Conservation (phyloP, 2,888 invertebrate species). For the Podabrus alpinus region DNA sequence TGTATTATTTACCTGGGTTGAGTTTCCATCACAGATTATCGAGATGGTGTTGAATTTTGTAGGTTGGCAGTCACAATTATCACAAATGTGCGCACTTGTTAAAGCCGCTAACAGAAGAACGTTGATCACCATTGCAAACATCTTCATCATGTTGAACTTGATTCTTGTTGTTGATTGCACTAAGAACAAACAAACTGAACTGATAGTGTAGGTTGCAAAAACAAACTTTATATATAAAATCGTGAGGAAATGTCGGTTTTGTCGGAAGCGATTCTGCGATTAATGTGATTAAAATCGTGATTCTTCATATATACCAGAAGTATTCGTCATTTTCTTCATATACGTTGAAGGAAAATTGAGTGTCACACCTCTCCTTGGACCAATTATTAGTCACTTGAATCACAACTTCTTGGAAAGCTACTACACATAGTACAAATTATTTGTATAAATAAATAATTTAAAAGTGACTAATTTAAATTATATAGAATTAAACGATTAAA, state of each 20-base stretch:
- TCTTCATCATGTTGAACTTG: background rate
- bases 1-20: constrained; percentile 7
- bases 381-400: background rate
- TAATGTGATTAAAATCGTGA: background rate
- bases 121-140: background rate
- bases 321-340: background rate
- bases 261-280: constrained; percentile 19
- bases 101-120: constrained; percentile 3
- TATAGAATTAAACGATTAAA: background rate
- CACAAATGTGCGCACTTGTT: constrained; percentile 14
- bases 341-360: background rate
- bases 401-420: background rate
- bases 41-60: constrained; percentile 7
- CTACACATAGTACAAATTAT: background rate
- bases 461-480: background rate
- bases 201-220: background rate
- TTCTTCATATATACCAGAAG: background rate
- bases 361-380: background rate
- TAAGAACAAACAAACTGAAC: background rate
- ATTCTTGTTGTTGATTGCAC: background rate
- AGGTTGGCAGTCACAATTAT: constrained; percentile 21
- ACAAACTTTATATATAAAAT: constrained; percentile 5
- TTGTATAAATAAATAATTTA: background rate
- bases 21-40: constrained; percentile 11
- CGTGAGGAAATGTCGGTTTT: constrained; percentile 18